Evolutionary conservation across 2,113 vertebrate genomes (phyloP).

Genomic region (Heterotilapia buettikoferi): DNA sequence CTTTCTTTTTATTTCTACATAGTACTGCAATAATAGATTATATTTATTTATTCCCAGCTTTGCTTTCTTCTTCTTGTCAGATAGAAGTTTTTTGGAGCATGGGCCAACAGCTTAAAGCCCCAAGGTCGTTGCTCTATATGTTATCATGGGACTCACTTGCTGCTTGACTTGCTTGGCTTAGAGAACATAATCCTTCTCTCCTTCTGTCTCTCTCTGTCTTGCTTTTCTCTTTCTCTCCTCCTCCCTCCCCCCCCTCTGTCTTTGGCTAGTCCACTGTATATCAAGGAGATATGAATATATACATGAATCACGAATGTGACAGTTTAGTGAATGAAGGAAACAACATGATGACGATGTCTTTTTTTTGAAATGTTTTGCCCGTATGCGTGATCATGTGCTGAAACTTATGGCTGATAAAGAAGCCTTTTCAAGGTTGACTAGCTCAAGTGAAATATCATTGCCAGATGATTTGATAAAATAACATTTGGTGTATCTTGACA

Average conservation of each 20-base stretch:
- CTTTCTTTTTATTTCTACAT: accelerated
- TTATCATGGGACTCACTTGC: conserved; percentile 12
- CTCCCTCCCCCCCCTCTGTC: neutral
- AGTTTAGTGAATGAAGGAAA: conserved; percentile 8
- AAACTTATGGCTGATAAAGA: neutral
- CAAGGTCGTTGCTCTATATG: neutral
- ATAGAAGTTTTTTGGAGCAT: neutral
- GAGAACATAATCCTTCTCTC: conserved; percentile 5
- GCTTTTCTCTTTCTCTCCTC: neutral
- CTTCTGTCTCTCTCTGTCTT: neutral
- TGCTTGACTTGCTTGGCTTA: conserved; percentile 7
- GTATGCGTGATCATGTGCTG: neutral
- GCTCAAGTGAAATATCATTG: neutral
- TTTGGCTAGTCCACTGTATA: neutral
- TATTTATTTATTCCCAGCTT: neutral
- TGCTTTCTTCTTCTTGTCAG: neutral
- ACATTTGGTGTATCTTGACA: conserved; percentile 55
- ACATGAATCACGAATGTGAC: neutral
- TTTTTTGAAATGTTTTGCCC: neutral
- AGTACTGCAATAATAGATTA: neutral
- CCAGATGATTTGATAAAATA: conserved; percentile 26
- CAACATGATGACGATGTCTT: neutral
- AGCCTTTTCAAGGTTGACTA: conserved; percentile 20
- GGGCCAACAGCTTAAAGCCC: neutral
- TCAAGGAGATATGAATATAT: conserved; percentile 15